These are phyloP conservation scores for Acheta domesticus DNA, from an alignment of 2,888 invertebrate genomes.

Conservation along the genomic window DNA sequence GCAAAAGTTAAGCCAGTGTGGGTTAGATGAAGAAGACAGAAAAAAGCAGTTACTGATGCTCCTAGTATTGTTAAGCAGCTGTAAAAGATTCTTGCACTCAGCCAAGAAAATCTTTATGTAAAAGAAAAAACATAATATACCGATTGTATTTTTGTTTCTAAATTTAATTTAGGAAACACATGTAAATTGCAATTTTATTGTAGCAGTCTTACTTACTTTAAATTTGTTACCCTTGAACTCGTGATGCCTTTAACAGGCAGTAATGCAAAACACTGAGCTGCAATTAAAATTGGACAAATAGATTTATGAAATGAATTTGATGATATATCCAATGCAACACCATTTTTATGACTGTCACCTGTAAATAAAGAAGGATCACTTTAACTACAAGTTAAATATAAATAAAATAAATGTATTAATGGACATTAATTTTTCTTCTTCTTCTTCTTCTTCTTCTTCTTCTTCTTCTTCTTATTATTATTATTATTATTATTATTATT, in stretches of 20 bases:
- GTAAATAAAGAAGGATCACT: not conserved
- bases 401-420: too few species aligned
- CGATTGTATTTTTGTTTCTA: not conserved
- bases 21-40: not conserved
- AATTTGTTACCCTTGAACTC: not conserved
- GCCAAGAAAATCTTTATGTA: not conserved
- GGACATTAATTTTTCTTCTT: too few species aligned
- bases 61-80: not conserved
- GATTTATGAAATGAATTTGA: not conserved
- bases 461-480: too few species aligned
- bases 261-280: not conserved
- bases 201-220: not conserved
- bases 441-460: too few species aligned
- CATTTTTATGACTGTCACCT: not conserved
- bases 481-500: too few species aligned
- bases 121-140: not conserved
- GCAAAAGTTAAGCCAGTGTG: not conserved
- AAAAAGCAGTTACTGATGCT: not conserved
- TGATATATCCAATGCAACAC: not conserved
- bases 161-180: not conserved
- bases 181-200: not conserved
- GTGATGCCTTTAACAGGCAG: not conserved
- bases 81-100: not conserved
- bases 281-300: not conserved
- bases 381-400: not conserved